A percentile compares a stretch with the other conserved stretches of the same genome.
Evolutionary conservation across 2,888 invertebrate species (phyloP).

Genomic region (Drosophila picticornis): DNA sequence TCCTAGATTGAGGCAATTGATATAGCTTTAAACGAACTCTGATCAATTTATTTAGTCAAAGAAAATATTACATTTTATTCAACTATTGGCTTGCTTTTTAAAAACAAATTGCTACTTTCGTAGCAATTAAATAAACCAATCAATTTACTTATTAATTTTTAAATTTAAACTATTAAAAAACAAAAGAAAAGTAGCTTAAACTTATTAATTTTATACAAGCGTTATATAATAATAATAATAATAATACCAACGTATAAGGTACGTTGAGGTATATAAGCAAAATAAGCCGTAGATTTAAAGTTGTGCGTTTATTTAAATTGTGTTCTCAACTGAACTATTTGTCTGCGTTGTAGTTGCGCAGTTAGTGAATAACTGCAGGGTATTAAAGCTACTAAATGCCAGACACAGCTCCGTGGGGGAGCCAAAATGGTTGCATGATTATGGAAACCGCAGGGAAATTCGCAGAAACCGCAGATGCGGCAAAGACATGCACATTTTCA

Average conservation of each 20-base stretch:
- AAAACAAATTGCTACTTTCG: neutral
- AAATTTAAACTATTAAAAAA: neutral
- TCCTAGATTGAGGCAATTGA: too few species aligned
- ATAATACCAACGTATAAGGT: neutral
- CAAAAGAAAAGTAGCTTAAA: neutral
- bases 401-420: slow-evolving; percentile 2
- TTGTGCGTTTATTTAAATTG: neutral
- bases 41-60: neutral
- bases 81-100: neutral
- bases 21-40: neutral
- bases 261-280: rapidly evolving
- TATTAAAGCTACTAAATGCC: slow-evolving; percentile 1
- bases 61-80: neutral
- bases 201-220: neutral
- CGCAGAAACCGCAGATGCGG: slow-evolving; percentile 66
- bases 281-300: neutral
- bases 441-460: slow-evolving; percentile 59
- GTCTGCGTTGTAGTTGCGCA: neutral
- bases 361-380: neutral
- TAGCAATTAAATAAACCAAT: neutral
- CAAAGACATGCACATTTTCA: slow-evolving; percentile 6
- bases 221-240: neutral
- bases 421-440: neutral
- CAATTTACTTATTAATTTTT: neutral
- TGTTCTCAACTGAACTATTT: neutral